Conservation (phyloP, 2,888 invertebrate species). For the Thelaira solivaga region DNA sequence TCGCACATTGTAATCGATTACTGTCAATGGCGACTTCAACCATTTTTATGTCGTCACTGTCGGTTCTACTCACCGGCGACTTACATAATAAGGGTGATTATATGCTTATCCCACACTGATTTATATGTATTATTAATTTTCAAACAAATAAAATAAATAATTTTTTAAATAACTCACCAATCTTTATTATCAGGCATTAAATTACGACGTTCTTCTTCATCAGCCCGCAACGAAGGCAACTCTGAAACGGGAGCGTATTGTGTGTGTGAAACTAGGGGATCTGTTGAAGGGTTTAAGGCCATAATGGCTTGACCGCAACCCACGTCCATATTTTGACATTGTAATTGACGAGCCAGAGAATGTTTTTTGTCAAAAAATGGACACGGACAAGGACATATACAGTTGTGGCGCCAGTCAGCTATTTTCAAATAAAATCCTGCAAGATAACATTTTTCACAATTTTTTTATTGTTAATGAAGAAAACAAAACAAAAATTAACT, state of each 20-base stretch:
- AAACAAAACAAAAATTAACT: slow-evolving; percentile 58
- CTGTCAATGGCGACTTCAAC: no score
- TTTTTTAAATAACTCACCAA: slow-evolving; percentile 78
- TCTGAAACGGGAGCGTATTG: slow-evolving; percentile 87
- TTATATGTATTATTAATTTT: no score
- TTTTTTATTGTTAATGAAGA: neutral
- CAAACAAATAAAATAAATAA: neutral
- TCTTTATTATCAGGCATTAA: slow-evolving; percentile 87
- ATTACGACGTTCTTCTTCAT: slow-evolving; percentile 82
- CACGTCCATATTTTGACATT: slow-evolving; percentile 62
- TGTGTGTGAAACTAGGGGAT: slow-evolving; percentile 83
- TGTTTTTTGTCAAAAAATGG: slow-evolving; percentile 70
- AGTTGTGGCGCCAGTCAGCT: slow-evolving; percentile 73
- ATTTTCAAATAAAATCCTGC: slow-evolving; percentile 73
- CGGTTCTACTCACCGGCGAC: no score
- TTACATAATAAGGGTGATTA: no score
- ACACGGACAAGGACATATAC: slow-evolving; percentile 70
- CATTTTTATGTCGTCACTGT: no score
- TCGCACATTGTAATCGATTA: no score
- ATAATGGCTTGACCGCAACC: slow-evolving; percentile 79
- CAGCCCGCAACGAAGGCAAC: slow-evolving; percentile 81
- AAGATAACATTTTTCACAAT: slow-evolving; percentile 30
- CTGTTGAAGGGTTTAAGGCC: slow-evolving; percentile 86
- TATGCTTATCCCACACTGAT: no score
- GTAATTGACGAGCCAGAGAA: slow-evolving; percentile 71